These are phyloP conservation scores for Eudasyphora cyanicolor DNA, from an alignment of 2,888 invertebrate genomes.

Conservation along the genomic window DNA sequence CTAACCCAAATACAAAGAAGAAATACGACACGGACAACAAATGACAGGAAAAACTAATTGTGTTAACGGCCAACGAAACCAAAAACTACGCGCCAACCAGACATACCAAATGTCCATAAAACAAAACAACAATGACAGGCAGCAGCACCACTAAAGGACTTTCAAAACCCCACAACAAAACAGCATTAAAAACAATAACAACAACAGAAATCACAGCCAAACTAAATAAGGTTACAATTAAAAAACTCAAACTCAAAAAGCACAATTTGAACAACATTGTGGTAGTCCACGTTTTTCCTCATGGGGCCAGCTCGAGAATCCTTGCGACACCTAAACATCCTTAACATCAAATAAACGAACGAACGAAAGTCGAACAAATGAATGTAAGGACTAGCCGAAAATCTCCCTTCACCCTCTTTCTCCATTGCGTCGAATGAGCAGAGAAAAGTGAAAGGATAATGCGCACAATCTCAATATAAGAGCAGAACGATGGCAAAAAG, in stretches of 20 bases:
- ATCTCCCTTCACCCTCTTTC: no score
- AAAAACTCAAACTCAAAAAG: slow-evolving; percentile 9
- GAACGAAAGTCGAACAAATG: background rate
- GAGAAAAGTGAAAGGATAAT: slow-evolving; percentile 32
- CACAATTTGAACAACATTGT: slow-evolving; percentile 57
- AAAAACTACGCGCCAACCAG: slow-evolving; percentile 28
- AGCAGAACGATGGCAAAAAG: slow-evolving; percentile 36
- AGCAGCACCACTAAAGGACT: slow-evolving; percentile 34
- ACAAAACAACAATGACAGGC: background rate
- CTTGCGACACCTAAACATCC: no score
- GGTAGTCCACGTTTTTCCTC: slow-evolving; percentile 58
- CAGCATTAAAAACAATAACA: slow-evolving; percentile 6
- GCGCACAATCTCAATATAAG: slow-evolving; percentile 33
- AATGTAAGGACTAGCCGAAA: background rate
- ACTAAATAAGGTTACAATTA: slow-evolving; percentile 54
- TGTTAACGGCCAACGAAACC: slow-evolving; percentile 48
- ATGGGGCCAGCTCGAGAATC: background rate
- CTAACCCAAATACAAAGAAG: slow-evolving; percentile 4
- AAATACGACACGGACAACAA: slow-evolving; percentile 19
- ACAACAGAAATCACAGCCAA: slow-evolving; percentile 41
- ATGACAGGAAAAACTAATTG: slow-evolving; percentile 34
- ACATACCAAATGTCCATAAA: slow-evolving; percentile 5
- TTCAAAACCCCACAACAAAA: slow-evolving; percentile 1
- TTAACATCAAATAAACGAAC: background rate
- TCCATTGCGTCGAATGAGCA: background rate